Evolutionary conservation across 1,140 invertebrate genomes (phyloP).

Genomic region (Euwallacea fornicatus): DNA sequence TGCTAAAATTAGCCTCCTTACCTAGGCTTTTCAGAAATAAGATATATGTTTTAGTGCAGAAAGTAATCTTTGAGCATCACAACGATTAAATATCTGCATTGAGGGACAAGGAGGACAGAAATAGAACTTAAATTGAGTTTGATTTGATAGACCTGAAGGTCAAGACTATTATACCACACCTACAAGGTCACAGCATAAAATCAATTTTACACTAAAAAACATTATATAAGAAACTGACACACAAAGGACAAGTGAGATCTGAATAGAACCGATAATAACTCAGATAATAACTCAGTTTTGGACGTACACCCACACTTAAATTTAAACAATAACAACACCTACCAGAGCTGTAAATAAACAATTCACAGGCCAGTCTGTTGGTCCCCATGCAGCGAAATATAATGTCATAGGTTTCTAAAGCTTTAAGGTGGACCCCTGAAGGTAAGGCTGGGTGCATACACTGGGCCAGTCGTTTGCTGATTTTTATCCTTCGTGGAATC

Average conservation of each 20-base stretch:
- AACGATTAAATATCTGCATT: too few relatives aligned
- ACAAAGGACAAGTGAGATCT: not conserved
- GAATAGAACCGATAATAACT: too few relatives aligned
- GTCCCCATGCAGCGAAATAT: slow-evolving; percentile 91
- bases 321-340: slow-evolving; percentile 32
- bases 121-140: slow-evolving; percentile 14
- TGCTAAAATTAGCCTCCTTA: too few relatives aligned
- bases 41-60: too few relatives aligned
- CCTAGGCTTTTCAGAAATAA: too few relatives aligned
- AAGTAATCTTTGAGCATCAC: too few relatives aligned
- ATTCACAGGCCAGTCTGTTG: slow-evolving; percentile 77
- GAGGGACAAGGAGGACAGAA: too few relatives aligned
- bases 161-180: slow-evolving; percentile 9
- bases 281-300: too few relatives aligned
- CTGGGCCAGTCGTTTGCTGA: slow-evolving; percentile 91
- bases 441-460: slow-evolving; percentile 94
- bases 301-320: too few relatives aligned
- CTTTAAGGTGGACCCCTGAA: slow-evolving; percentile 90
- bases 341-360: slow-evolving; percentile 86
- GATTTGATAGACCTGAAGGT: slow-evolving; percentile 22
- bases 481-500: slow-evolving; percentile 88
- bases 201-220: slow-evolving; percentile 12
- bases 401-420: slow-evolving; percentile 90
- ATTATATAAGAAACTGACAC: slow-evolving; percentile 6
- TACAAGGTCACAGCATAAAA: slow-evolving; percentile 19